These are phyloP conservation scores for Pyrrhosoma nymphula DNA, from an alignment of 2,888 invertebrate species.

Conservation along the genomic window DNA sequence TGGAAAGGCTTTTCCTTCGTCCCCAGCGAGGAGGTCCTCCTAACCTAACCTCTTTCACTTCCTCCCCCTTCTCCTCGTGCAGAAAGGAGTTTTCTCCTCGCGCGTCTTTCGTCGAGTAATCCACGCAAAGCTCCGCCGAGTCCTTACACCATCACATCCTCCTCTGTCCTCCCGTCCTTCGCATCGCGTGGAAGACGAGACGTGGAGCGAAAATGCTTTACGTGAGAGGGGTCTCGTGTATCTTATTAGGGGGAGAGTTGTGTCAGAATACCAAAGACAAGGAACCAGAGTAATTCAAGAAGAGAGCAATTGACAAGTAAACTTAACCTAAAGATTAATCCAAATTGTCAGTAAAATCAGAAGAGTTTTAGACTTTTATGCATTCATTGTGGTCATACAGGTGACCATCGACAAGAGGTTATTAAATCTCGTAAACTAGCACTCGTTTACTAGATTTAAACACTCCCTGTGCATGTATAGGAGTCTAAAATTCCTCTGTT, in stretches of 20 bases:
- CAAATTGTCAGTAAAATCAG: too few relatives aligned
- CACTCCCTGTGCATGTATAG: too few relatives aligned
- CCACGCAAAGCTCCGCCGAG: background rate
- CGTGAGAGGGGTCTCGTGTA: background rate
- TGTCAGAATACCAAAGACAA: background rate
- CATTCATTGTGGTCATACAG: too few relatives aligned
- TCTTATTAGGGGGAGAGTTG: background rate
- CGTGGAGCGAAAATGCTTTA: background rate
- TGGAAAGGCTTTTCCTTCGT: background rate
- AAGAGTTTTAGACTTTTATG: too few relatives aligned
- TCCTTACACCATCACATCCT: background rate
- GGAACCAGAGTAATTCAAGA: too few relatives aligned
- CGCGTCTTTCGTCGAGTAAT: slow-evolving; percentile 28
- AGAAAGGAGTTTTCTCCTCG: background rate
- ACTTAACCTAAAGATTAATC: too few relatives aligned
- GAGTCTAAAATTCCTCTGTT: too few relatives aligned
- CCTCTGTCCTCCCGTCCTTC: background rate
- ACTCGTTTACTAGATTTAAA: too few relatives aligned
- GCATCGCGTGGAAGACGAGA: background rate
- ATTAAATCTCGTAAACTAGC: too few relatives aligned
- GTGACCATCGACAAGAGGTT: too few relatives aligned
- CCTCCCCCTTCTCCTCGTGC: background rate
- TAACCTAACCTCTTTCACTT: too few relatives aligned
- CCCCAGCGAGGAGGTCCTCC: background rate
- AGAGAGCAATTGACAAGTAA: too few relatives aligned